Evolutionary conservation across 1,140 invertebrate species (phyloP).

Genomic region (Mycetomoellerius zeteki): DNA sequence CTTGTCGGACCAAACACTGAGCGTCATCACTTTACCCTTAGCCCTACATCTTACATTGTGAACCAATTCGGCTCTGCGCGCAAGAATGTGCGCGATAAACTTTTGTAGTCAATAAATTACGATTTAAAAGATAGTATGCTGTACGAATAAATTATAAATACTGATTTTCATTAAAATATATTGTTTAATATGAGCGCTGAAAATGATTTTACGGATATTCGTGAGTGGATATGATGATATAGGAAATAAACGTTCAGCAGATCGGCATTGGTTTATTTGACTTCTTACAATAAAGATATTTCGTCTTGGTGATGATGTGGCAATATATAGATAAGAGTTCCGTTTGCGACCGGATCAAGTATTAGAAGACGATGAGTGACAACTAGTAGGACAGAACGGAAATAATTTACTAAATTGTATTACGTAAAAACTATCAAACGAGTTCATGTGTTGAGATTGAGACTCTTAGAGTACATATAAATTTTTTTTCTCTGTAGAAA

Average conservation of each 20-base stretch:
- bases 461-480: not conserved
- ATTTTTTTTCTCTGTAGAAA: not conserved
- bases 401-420: constrained; percentile 36
- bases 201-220: not conserved
- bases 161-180: not conserved
- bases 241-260: not conserved
- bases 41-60: constrained; percentile 47
- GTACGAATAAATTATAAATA: not conserved
- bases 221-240: not conserved
- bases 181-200: not conserved
- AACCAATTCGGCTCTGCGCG: too few relatives aligned
- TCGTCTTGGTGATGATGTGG: constrained; percentile 23
- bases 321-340: constrained; percentile 53
- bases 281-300: constrained; percentile 35
- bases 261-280: constrained; percentile 18
- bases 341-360: constrained; percentile 9
- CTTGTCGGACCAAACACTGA: constrained; percentile 72
- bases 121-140: not conserved
- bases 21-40: constrained; percentile 64
- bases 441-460: not conserved
- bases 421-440: constrained; percentile 1
- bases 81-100: not conserved
- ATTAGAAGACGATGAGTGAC: constrained; percentile 20
- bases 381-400: not conserved
- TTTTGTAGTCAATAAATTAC: not conserved